These are phyloP conservation scores for Drosophila mauritiana DNA, from an alignment of 1,140 invertebrate species.

Conservation along the genomic window DNA sequence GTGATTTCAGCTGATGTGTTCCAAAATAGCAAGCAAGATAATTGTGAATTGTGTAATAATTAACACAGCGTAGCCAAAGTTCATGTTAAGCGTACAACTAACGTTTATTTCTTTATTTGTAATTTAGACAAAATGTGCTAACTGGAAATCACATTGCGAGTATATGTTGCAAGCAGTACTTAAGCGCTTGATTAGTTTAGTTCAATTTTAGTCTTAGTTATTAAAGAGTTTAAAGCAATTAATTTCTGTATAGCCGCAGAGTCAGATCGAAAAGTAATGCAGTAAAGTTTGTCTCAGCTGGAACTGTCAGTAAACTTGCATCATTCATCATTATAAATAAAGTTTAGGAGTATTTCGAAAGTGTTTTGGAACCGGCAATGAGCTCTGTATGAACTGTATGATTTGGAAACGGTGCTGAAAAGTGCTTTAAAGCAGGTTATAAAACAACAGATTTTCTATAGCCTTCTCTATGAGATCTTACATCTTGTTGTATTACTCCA, in stretches of 20 bases:
- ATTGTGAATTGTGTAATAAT: slow-evolving; percentile 54
- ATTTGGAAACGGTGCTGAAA: too few relatives aligned
- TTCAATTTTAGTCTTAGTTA: slow-evolving; percentile 55
- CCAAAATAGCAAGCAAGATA: slow-evolving; percentile 54
- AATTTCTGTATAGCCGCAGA: slow-evolving; percentile 42
- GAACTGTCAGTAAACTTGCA: slow-evolving; percentile 2
- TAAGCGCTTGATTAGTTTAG: slow-evolving; percentile 58
- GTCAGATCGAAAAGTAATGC: slow-evolving; percentile 20
- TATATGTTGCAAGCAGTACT: slow-evolving; percentile 40
- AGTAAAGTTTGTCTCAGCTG: slow-evolving; percentile 23
- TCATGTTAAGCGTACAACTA: slow-evolving; percentile 48
- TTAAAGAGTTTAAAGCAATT: slow-evolving; percentile 17
- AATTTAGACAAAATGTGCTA: slow-evolving; percentile 62
- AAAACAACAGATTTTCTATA: too few relatives aligned
- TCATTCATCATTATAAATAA: slow-evolving; percentile 13
- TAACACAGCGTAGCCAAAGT: slow-evolving; percentile 68
- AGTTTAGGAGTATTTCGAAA: slow-evolving; percentile 18
- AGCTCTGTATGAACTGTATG: too few relatives aligned
- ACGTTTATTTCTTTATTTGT: slow-evolving; percentile 46
- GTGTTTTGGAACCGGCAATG: not conserved
- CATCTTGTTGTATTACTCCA: not conserved
- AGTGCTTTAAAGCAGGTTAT: too few relatives aligned
- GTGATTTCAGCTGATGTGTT: slow-evolving; percentile 71
- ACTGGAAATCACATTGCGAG: slow-evolving; percentile 15
- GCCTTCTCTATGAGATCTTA: not conserved